These are phyloP conservation scores for Amphipoea oculea DNA, from an alignment of 2,888 invertebrate species.

Conservation along the genomic window DNA sequence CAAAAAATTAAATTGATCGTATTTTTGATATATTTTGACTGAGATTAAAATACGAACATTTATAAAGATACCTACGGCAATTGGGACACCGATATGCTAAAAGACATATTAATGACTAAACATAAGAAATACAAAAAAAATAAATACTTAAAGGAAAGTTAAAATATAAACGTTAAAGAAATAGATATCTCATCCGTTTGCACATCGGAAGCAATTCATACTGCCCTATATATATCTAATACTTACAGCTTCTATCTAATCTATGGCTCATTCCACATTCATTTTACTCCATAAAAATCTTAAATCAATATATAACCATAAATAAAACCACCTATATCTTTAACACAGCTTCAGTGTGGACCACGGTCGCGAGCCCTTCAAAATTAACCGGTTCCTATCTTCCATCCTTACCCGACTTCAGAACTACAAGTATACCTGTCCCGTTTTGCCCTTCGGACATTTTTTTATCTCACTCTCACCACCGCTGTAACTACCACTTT, in stretches of 20 bases:
- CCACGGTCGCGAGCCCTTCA: constrained; percentile 87
- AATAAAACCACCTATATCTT: constrained; percentile 79
- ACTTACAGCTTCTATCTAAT: constrained; percentile 40
- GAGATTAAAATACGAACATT: neutral
- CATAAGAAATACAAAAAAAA: neutral
- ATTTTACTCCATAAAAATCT: constrained; percentile 72
- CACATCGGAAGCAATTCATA: constrained; percentile 21
- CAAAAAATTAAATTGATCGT: neutral
- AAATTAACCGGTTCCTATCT: constrained; percentile 88
- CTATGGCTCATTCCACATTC: constrained; percentile 53
- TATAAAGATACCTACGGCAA: neutral
- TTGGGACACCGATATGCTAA: neutral
- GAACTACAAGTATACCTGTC: constrained; percentile 68
- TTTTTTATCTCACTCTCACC: constrained; percentile 90
- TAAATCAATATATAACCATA: constrained; percentile 85
- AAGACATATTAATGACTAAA: neutral
- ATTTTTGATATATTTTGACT: neutral
- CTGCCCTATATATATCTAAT: constrained; percentile 42
- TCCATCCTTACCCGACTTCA: constrained; percentile 70
- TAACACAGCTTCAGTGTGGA: constrained; percentile 81
- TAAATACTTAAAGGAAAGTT: no score
- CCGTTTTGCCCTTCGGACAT: constrained; percentile 83
- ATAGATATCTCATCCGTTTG: constrained; percentile 10
- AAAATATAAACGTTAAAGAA: no score
- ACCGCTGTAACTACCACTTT: constrained; percentile 87